Conservation (phyloP, 2,113 vertebrate genomes). For the Prochilodus magdalenae region DNA sequence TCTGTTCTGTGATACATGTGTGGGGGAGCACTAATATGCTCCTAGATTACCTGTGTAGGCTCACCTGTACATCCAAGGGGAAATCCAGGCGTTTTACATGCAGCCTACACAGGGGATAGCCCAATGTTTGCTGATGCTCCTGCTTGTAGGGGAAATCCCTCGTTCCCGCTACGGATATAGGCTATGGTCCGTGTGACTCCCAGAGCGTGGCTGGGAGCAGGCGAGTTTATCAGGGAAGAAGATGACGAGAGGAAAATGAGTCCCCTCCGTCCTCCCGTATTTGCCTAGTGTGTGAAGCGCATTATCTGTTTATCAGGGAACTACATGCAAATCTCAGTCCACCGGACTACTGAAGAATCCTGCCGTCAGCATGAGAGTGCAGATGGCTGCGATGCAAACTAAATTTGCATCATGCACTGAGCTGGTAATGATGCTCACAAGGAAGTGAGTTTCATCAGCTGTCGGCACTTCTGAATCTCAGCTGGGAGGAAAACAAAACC, state of each 20-base stretch:
- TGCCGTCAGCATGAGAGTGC: neutral
- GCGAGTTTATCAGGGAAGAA: constrained; percentile 51
- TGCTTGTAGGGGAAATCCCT: constrained; percentile 64
- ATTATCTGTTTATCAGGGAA: constrained; percentile 53
- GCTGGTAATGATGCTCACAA: constrained; percentile 3
- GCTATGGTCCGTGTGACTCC: constrained; percentile 52
- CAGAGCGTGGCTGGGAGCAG: constrained; percentile 26
- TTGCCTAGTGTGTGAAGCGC: constrained; percentile 38
- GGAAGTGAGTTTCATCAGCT: constrained; percentile 22
- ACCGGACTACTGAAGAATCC: constrained; percentile 17
- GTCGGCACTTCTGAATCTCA: constrained; percentile 7
- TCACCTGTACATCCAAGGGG: constrained; percentile 56
- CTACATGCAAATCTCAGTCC: constrained; percentile 67
- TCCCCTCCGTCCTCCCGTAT: constrained; percentile 30
- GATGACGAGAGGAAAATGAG: constrained; percentile 56
- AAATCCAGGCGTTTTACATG: constrained; percentile 73
- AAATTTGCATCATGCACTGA: constrained; percentile 42
- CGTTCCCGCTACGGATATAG: constrained; percentile 1
- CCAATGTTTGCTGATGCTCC: constrained; percentile 30
- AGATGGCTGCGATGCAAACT: constrained; percentile 15
- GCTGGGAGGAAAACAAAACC: constrained; percentile 30
- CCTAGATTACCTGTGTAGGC: constrained; percentile 37
- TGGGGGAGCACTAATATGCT: constrained; percentile 20
- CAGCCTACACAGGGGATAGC: constrained; percentile 45
- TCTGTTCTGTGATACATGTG: constrained; percentile 3